Conservation (phyloP, 2,113 vertebrate species). For the Rynchops niger region DNA sequence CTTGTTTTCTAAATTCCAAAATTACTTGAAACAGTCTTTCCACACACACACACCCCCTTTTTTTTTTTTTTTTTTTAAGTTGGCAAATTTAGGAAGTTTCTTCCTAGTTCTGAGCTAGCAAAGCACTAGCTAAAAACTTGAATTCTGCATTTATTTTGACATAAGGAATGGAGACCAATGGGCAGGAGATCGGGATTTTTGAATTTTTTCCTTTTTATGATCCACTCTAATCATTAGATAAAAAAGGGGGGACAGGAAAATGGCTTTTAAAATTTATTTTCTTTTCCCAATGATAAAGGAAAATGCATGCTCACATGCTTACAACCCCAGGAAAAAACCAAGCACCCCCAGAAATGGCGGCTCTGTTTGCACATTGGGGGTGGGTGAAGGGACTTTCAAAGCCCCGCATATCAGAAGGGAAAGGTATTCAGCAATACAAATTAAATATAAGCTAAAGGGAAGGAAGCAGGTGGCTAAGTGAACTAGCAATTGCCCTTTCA, state of each 20-base stretch:
- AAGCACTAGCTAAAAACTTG: neutral
- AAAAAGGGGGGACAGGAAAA: neutral
- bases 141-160: neutral
- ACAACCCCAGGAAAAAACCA: neutral
- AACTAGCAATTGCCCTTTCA: constrained; percentile 50
- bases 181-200: neutral
- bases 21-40: neutral
- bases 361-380: neutral
- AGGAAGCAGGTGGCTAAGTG: constrained; percentile 62
- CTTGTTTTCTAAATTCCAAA: neutral
- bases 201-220: neutral
- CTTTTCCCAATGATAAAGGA: neutral
- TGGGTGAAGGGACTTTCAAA: neutral
- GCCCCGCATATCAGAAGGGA: neutral
- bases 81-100: neutral
- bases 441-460: constrained; percentile 21
- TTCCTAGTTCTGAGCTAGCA: neutral
- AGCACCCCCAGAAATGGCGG: neutral
- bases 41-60: rapidly evolving
- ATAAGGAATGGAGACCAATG: neutral
- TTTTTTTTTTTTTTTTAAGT: neutral
- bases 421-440: constrained; percentile 25
- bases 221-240: neutral
- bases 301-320: rapidly evolving
- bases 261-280: neutral